Conservation (phyloP, 2,888 invertebrate genomes). For the Rhingia rostrata region DNA sequence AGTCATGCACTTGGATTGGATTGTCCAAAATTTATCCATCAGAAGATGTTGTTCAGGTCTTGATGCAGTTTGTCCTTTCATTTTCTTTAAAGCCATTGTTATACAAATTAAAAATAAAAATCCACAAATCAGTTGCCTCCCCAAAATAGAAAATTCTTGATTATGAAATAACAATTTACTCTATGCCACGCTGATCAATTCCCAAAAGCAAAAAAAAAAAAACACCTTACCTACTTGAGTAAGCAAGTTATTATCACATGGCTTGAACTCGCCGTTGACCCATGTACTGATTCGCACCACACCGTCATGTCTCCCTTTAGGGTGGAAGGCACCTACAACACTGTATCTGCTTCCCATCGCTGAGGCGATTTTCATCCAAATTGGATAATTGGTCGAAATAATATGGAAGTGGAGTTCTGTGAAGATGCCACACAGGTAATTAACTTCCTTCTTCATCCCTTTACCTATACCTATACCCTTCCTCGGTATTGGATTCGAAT, state of each 20-base stretch:
- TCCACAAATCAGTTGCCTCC: neutral
- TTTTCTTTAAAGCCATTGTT: constrained; percentile 76
- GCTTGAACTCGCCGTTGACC: constrained; percentile 55
- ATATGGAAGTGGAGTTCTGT: constrained; percentile 62
- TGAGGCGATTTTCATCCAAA: constrained; percentile 51
- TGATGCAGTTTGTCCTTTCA: no score
- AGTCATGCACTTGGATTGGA: constrained; percentile 80
- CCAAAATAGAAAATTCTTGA: constrained; percentile 15
- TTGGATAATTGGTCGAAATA: constrained; percentile 72
- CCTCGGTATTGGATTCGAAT: constrained; percentile 3
- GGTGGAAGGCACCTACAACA: constrained; percentile 29
- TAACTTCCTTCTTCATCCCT: constrained; percentile 67
- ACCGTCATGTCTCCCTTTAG: constrained; percentile 56
- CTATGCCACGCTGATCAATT: constrained; percentile 41
- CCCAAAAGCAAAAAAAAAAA: constrained; percentile 4
- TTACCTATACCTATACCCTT: no score
- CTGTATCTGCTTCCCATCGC: constrained; percentile 28
- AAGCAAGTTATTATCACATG: constrained; percentile 64
- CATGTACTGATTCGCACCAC: constrained; percentile 70
- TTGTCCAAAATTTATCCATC: constrained; percentile 80
- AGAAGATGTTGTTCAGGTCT: constrained; percentile 78
- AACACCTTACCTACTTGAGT: constrained; percentile 46
- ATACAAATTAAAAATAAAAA: neutral
- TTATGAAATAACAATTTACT: constrained; percentile 55
- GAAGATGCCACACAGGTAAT: constrained; percentile 63